Percentiles rank a stretch among this genome's conserved stretches.
These are phyloP conservation scores for Dipodomys spectabilis DNA, from an alignment of 2,113 vertebrate genomes.

Conservation along the genomic window DNA sequence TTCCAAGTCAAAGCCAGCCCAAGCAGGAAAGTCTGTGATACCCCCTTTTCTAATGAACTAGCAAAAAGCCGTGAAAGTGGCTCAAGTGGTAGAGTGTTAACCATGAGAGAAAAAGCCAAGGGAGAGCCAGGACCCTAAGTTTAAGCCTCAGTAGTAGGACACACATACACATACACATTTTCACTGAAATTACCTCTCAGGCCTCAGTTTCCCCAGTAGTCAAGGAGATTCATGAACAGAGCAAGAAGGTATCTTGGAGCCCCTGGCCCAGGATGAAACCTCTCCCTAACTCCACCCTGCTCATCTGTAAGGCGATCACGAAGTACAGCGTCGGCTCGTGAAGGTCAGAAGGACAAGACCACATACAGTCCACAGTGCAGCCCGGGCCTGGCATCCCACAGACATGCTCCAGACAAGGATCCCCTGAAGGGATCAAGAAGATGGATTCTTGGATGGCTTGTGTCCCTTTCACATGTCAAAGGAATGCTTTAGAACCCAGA, in stretches of 20 bases:
- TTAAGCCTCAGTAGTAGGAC: too few species aligned
- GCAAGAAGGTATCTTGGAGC: too few species aligned
- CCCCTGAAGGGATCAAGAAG: not conserved
- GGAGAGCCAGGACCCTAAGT: too few species aligned
- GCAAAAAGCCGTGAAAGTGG: too few species aligned
- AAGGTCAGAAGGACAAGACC: not conserved
- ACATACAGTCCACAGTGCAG: fast-evolving
- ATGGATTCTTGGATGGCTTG: not conserved
- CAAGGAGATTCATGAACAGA: not conserved
- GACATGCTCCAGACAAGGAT: too few species aligned
- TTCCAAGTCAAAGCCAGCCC: too few species aligned
- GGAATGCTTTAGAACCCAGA: not conserved
- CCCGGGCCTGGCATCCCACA: too few species aligned
- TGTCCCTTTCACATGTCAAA: not conserved
- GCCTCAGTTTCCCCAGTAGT: not conserved
- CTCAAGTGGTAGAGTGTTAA: too few species aligned
- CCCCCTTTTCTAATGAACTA: not conserved
- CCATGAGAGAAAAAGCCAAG: too few species aligned
- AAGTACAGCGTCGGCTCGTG: too few species aligned
- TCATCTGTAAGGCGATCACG: not conserved
- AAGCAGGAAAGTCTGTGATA: too few species aligned
- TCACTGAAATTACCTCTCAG: not conserved
- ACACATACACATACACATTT: too few species aligned
- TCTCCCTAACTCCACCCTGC: not conserved
- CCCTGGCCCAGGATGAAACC: not conserved